Evolutionary conservation across 2,113 vertebrate species (phyloP), one percentile per base, ranked within the genome.

Genomic region (Aphelocoma coerulescens): DNA sequence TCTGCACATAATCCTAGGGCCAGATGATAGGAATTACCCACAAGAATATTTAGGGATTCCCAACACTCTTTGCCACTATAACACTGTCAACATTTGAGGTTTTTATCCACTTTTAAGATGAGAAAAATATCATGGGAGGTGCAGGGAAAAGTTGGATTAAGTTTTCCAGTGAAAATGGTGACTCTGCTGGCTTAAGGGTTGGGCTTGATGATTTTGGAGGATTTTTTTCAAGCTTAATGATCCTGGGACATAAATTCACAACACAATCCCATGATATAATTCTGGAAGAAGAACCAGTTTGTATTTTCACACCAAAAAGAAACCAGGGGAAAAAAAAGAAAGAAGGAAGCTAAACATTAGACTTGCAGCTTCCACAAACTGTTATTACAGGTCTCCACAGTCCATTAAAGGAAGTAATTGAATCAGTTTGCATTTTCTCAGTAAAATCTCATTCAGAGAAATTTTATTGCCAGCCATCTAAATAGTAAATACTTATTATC

Each of bases 371-470:
- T 93, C 95, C 89, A 96, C 94, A 95, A 97, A 95, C 96, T 96
- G 97, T 98, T 97, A 98, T 97, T 97, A 97, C 98, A 97, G 77
- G 95, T 98, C 98, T 98, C 97, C 96, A 97, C 94, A 98, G 98
- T 98, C 98, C 98, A 99, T 99, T 99, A 98, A 98, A 97, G 97
- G 98, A 91, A 97, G 98, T 98, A 98, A 98, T 98, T 98, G 95
- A 98, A 99, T 99, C 98, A 99, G 96, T 97, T 98, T 96, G 98
- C 97, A 95, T 98, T 98, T 98, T 97, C 97, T 88, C 97, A 80
- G 95, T 81, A 97, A 98, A 98, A 98, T 98, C 98, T 98, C 98
- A 98, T 98, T 98, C 98, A 97, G 96, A 98, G 97, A 98, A 98
- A 98, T 98, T 98, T 97, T 98, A 98, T 97, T 98, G 97, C 98